Conservation (phyloP, 2,113 vertebrate species). For the Pristiophorus japonicus region DNA sequence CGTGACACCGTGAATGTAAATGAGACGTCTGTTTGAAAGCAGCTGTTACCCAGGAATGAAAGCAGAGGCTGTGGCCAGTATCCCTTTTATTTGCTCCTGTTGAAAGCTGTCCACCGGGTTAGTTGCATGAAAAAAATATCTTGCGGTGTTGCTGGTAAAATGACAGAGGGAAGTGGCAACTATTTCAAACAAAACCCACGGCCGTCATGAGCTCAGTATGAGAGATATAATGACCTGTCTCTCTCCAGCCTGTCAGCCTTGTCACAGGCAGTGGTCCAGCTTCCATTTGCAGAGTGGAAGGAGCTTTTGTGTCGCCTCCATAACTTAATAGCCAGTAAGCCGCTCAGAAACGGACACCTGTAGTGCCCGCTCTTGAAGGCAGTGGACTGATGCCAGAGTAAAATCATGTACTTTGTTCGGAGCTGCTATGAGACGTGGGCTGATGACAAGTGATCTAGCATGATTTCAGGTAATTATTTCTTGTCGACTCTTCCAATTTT, state of each 20-base stretch:
- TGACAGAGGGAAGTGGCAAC: not conserved
- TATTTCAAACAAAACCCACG: not conserved
- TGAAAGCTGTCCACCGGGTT: not conserved
- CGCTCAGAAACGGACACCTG: not conserved
- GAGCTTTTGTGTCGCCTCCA: too few species aligned
- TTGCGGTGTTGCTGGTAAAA: conserved; percentile 11
- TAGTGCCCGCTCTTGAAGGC: not conserved
- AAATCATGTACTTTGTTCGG: not conserved
- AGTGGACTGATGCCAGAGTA: not conserved
- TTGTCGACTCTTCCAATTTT: not conserved
- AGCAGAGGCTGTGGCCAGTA: not conserved
- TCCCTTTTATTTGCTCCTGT: not conserved
- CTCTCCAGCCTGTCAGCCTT: not conserved
- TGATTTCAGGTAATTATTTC: not conserved
- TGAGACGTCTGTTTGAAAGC: not conserved
- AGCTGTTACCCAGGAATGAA: not conserved
- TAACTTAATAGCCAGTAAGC: not conserved
- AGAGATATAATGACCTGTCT: not conserved
- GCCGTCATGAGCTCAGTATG: not conserved
- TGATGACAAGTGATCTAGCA: not conserved
- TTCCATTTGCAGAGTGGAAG: not conserved
- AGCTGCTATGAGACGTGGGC: not conserved
- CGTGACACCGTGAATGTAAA: not conserved
- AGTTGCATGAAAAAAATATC: not conserved
- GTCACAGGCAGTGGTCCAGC: not conserved